Base-by-base conservation (phyloP, 2,113 vertebrate species). In the Salvator merianae region DNA sequence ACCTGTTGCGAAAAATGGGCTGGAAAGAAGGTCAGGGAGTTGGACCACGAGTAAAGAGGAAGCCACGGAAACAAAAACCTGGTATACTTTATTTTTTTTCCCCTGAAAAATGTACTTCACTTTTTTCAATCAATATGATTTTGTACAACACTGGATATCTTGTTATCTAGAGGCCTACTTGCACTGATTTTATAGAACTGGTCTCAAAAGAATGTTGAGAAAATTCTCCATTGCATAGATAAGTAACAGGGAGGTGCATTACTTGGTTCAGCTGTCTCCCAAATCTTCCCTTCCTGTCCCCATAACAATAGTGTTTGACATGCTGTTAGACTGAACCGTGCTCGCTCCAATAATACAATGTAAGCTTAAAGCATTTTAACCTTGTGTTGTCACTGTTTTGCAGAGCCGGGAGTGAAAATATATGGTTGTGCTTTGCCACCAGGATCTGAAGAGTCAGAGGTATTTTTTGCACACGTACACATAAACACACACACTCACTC, bases 1-100 rank as follows among this genome's bases (percentile, higher is more conserved):
- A 98, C 93, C 91, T 99, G 72, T 93, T 99, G 90, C 92, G 93
- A 91, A 97, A 94, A 94, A 99, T 99, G 98, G 98, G 98, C 47
- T 99, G 98, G 98, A 99, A 96, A 89, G 97, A 99, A 87, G 98
- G 98, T 13, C 98, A 99, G 93, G 98, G 98, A 7, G 92, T 99
- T 18, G 98, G 98, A 28, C 98, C 98, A 0, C 96, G 98, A 7
- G 89, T 98, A 34, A 99, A 99, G 95, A 97, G 98, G 91, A 98
- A 96, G 79, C 93, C 96, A 18, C 79, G 87, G 34, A 93, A 95
- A n/a, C 97, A 98, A 91, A 95, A 93, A 55, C 82, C 88, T 7
- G 97, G 98, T 98, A 66, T 26, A 94, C 89, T 50, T 59, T 84
- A 30, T 28, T 55, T 71, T 59, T 20, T 5, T 59, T 20, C 55